Conservation (phyloP, 1,140 invertebrate genomes). For the Neodiprion virginianus region DNA sequence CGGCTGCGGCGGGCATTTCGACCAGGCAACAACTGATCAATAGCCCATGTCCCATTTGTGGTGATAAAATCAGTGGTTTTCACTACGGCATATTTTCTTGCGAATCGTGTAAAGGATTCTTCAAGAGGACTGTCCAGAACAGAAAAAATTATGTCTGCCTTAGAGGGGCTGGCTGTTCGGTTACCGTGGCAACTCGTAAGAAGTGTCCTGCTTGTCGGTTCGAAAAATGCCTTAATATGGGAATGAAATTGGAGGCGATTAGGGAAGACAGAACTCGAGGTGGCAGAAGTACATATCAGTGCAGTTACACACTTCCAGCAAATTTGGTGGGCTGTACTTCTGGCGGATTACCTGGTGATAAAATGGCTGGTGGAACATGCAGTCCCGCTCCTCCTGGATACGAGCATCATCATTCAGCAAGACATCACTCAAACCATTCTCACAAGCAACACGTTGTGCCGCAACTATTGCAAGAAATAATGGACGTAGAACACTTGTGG, state of each 20-base stretch:
- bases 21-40: constrained; percentile 77
- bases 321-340: constrained; percentile 62
- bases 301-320: constrained; percentile 85
- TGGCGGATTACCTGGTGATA: constrained; percentile 46
- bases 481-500: constrained; percentile 94
- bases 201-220: constrained; percentile 98
- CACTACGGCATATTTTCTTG: constrained; percentile 97
- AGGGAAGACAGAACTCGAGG: constrained; percentile 93
- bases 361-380: constrained; percentile 50
- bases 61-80: constrained; percentile 94
- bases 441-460: constrained; percentile 56
- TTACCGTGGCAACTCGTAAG: constrained; percentile 91
- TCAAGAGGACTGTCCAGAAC: constrained; percentile 98
- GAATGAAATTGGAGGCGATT: constrained; percentile 98
- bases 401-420: constrained; percentile 51
- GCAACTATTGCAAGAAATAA: constrained; percentile 78
- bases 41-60: constrained; percentile 94
- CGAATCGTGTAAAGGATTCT: constrained; percentile 98
- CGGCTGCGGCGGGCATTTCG: constrained; percentile 79
- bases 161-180: constrained; percentile 87
- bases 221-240: constrained; percentile 93
- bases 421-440: constrained; percentile 58
- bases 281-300: constrained; percentile 94
- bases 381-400: constrained; percentile 55
- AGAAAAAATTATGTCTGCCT: constrained; percentile 96